Base-by-base conservation (phyloP, 2,797 vertebrate species). In the Neomorphus geoffroyi region DNA sequence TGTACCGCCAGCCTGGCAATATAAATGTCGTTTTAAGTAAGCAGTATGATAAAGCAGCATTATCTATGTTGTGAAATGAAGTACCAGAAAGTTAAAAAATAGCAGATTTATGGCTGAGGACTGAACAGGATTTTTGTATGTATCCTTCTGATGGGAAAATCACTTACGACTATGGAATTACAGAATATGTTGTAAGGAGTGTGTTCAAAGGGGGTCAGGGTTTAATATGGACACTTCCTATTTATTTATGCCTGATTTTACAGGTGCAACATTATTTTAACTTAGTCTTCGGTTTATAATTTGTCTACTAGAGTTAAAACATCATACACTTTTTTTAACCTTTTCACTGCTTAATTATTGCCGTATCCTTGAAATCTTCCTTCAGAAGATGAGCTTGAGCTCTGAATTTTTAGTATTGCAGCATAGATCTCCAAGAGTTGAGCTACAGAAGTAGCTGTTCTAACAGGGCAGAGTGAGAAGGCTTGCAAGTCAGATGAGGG, bases 121-220 rank as follows among this genome's bases (percentile, higher is more conserved):
- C 18, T 67, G 53, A 65, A 65, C 8, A 27, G 35, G 50, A 26
- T 6, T 57, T 82, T 73, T 61, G 2, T n/a, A 6, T 22, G 4
- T 14, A 8, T 64, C 24, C 4, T 16, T 74, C 3, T 24, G 48
- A 56, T 28, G 62, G 26, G 33, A 56, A n/a, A 69, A 27, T 37
- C 22, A 15, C 0, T 0, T 2, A 1, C 46, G 37, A 39, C 45
- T 8, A 7, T 57, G 8, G 56, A 88, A 45, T 33, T 54, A 30
- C 13, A 18, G n/a, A 66, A 72, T 17, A 14, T 16, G 10, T 86
- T 4, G 1, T 37, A 56, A 84, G 10, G 13, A 6, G 3, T 32
- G 11, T 2, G 2, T 24, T 16, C 27, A 56, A 50, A 64, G 2
- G 0, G 6, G 6, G 7, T 2, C 51, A 41, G 17, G 9, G 35